phyloP scores from a whole-genome alignment of 2,888 invertebrate species.

The Anticlea derivata region DNA sequence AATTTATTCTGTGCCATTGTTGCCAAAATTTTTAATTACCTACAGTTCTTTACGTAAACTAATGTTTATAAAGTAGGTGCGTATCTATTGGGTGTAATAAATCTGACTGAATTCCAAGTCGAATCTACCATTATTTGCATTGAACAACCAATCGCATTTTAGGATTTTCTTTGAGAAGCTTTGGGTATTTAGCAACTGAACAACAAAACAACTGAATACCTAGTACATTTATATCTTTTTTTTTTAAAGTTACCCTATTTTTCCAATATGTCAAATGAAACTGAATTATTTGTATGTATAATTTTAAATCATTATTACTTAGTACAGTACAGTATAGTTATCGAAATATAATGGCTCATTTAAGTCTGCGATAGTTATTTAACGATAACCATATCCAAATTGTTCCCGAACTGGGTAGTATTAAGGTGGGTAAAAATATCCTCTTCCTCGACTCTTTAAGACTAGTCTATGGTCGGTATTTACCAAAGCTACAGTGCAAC shows the following conservation, averaged over 20 bases:
- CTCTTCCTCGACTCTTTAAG: constrained; percentile 44
- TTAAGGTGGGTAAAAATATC: constrained; percentile 16
- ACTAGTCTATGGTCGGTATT: constrained; percentile 52
- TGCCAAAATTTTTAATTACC: constrained; percentile 28
- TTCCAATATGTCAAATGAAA: too few species aligned
- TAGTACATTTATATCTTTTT: too few species aligned
- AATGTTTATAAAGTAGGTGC: constrained; percentile 22
- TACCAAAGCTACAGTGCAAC: constrained; percentile 73
- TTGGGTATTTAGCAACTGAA: too few species aligned
- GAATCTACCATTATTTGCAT: background rate
- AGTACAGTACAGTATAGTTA: too few species aligned
- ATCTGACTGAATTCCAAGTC: constrained; percentile 7
- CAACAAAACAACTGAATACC: too few species aligned
- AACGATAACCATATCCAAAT: constrained; percentile 1
- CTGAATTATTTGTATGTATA: too few species aligned
- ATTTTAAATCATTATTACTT: too few species aligned
- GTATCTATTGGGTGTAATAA: constrained; percentile 6
- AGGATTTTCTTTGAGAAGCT: background rate
- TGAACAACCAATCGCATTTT: background rate
- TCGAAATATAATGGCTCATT: too few species aligned
- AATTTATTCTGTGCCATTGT: constrained; percentile 20
- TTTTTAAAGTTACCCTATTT: too few species aligned
- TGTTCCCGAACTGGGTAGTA: background rate
- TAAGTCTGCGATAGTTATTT: background rate
- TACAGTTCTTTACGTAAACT: constrained; percentile 23